These are phyloP conservation scores for Psephotus haematonotus DNA, from an alignment of 2,113 vertebrate species.

Conservation along the genomic window DNA sequence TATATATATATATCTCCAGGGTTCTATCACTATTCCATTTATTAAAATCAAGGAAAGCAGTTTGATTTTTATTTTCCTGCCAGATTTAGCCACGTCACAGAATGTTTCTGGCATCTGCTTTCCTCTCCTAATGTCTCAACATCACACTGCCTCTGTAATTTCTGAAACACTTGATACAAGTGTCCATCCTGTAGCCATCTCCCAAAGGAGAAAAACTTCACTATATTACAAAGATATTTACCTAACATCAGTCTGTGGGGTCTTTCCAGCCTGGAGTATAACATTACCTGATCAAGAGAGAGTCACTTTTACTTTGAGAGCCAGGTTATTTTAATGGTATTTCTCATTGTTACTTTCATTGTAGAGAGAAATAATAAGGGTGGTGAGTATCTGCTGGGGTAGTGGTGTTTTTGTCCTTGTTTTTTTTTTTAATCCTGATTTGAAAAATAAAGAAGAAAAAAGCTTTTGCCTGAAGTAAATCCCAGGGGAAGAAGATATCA, in stretches of 20 bases:
- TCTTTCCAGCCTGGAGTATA: background rate
- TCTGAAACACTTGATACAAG: background rate
- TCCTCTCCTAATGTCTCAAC: background rate
- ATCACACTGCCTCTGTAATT: background rate
- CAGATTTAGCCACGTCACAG: background rate
- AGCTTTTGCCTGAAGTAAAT: background rate
- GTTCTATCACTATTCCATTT: background rate
- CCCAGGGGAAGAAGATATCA: background rate
- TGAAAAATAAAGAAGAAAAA: background rate
- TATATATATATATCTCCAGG: background rate
- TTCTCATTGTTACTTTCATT: background rate
- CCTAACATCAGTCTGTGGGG: rapidly evolving
- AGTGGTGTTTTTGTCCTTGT: background rate
- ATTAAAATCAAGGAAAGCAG: background rate
- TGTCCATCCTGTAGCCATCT: background rate
- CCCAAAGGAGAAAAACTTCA: background rate
- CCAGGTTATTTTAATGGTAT: background rate
- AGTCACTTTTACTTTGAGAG: background rate
- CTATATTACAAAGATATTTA: too few species aligned
- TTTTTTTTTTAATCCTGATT: background rate
- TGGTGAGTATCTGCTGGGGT: background rate
- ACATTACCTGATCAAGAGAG: background rate
- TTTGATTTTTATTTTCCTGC: background rate
- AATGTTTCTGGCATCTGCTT: background rate
- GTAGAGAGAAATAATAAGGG: background rate